Evolutionary conservation across 1,140 invertebrate genomes (phyloP), one percentile per base, ranked within the genome.

Genomic region (Pinna nobilis): DNA sequence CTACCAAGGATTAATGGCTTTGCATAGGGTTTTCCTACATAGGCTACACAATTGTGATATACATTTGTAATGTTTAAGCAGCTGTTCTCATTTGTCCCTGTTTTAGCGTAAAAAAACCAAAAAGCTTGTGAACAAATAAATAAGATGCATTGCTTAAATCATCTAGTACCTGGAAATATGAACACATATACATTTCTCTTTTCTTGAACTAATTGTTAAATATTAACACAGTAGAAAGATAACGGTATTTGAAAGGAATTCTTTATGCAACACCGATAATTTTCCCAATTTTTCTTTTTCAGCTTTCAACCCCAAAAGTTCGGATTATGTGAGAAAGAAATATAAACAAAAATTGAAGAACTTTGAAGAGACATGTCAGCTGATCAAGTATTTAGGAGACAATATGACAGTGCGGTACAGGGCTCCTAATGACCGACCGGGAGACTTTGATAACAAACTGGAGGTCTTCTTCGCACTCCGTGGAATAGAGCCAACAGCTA

Each of bases 301-400:
- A 90, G 88, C 89, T 37, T 88, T 84, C 76, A 90, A 90, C 76
- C 86, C 87, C 9, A 88, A 86, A 63, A 89, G 82, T 76, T 86
- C 87, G n/a, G 87, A 88, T 6, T 89, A 89, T 75, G 78, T 88
- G 7, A 77, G 86, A 51, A 88, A 87, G 69, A 89, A 89, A 75
- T 89, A 89, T 78, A 86, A 86, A 69, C 79, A 86, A 69, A 89
- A 89, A 73, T 79, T 90, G 57, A 72, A 84, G 51, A 78, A 87
- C 60, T 90, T 88, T 85, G 87, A 89, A 64, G 85, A 89, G 44
- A 88, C 86, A 3, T 90, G 89, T 83, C 61, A 85, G 61, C 79
- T 90, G 47, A 89, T 90, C 41, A 78, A 82, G 55, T 89, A 89
- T 67, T 82, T 89, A 1, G 87, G 86, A 15, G 78, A 86, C 74